Percentiles rank a stretch among this genome's conserved stretches.
Conservation (phyloP, 2,888 invertebrate genomes). For the Baccha elongata region DNA sequence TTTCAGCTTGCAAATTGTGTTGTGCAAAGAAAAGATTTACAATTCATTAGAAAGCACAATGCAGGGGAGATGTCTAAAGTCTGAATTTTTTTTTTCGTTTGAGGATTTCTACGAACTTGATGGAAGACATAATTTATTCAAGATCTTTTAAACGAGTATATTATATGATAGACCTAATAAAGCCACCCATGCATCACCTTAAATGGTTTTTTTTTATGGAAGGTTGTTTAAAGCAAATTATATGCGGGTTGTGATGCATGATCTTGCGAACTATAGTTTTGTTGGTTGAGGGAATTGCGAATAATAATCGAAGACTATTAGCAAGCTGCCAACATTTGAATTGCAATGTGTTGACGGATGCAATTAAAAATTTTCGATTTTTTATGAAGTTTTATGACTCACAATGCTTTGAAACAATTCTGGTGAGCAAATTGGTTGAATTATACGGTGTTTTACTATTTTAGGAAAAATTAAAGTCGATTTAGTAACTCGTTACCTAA, state of each 20-base stretch:
- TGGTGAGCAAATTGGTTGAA: too few relatives aligned
- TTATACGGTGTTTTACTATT: too few relatives aligned
- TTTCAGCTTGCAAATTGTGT: conserved; percentile 64
- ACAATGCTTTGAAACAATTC: too few relatives aligned
- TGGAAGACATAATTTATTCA: conserved; percentile 61
- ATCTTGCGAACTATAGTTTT: conserved; percentile 37
- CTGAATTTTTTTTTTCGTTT: background rate
- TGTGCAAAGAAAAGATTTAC: conserved; percentile 73
- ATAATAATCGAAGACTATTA: conserved; percentile 26
- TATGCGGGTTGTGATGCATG: conserved; percentile 23
- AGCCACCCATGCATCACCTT: conserved; percentile 58
- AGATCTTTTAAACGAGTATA: conserved; percentile 50
- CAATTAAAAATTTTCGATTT: conserved; percentile 7
- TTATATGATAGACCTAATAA: conserved; percentile 45
- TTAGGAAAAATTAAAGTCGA: too few relatives aligned
- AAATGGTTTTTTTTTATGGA: conserved; percentile 34
- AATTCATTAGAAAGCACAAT: conserved; percentile 69
- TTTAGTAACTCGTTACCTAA: too few relatives aligned
- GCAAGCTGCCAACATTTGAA: background rate
- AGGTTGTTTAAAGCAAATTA: conserved; percentile 57
- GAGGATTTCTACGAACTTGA: conserved; percentile 41
- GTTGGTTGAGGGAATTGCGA: conserved; percentile 39
- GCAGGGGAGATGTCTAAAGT: background rate
- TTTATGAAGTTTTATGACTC: too few relatives aligned
- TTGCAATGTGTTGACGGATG: conserved; percentile 33